Base-by-base conservation (phyloP, 2,797 vertebrate genomes). In the Poecilia gillii region DNA sequence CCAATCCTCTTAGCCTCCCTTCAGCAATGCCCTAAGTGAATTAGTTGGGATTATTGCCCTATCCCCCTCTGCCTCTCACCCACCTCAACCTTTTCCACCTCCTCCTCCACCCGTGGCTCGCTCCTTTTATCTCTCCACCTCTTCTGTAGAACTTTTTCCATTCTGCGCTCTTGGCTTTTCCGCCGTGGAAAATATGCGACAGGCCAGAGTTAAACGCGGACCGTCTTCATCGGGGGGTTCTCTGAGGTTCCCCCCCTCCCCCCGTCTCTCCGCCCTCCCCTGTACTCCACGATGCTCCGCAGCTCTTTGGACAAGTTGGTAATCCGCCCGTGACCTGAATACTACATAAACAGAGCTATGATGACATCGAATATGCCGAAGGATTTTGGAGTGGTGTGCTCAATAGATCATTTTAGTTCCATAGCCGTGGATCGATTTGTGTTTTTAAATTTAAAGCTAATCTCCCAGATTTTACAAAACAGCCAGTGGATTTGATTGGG, bases 1-100 rank as follows among this genome's bases (percentile, higher is more conserved):
- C 89, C 96, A 97, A 97, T 97, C 97, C 96, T 96, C 96, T 97
- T 97, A 97, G 73, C 92, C 85, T 94, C 83, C 91, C 93, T 95
- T 95, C 94, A 95, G 95, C 96, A 96, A 95, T 94, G 95, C 90
- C 91, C 94, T 96, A 95, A 95, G 95, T 96, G 96, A 96, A 96
- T 97, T 97, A 97, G 93, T 81, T 74, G 73, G 95, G 96, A 96
- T 97, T 97, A 87, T 77, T 85, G 79, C 85, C 89, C 89, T 88
- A 23, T 89, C 83, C 87, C 84, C 87, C 90, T 88, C 90, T 88
- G 85, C 81, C 75, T 85, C 84, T 90, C 82, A 78, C 78, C 78
- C 84, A 53, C 70, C 74, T 89, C 57, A 14, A 72, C 73, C 74
- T 86, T 70, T n/a, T 81, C 73, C 64, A 64, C 53, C 28, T 4